phyloP scores from a whole-genome alignment of 2,113 vertebrate species.

The Orcinus orca region DNA sequence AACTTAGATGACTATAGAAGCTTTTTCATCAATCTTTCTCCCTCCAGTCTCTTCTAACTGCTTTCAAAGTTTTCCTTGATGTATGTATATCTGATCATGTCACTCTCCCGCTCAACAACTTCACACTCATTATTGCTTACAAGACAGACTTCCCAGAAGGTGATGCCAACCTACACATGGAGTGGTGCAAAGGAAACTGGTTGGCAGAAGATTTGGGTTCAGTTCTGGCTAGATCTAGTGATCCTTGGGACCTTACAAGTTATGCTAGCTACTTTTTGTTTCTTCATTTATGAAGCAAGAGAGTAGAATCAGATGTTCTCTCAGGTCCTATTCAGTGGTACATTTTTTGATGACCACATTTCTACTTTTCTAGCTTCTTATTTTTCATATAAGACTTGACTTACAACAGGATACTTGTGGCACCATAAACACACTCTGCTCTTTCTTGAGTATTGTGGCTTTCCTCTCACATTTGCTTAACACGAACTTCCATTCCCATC shows the following conservation, averaged over 20 bases:
- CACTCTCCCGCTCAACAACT: neutral
- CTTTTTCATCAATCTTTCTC: neutral
- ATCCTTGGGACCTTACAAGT: neutral
- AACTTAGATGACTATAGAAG: neutral
- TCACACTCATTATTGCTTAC: neutral
- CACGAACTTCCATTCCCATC: neutral
- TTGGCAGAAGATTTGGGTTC: neutral
- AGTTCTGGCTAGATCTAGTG: neutral
- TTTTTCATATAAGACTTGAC: neutral
- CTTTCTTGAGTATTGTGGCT: neutral
- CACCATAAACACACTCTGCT: neutral
- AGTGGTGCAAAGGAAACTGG: neutral
- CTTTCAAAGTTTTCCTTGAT: neutral
- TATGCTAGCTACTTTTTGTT: neutral
- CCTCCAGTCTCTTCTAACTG: neutral
- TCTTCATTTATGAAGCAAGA: neutral
- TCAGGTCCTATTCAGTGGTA: neutral
- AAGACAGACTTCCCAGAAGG: neutral
- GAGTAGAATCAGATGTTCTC: neutral
- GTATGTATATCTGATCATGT: neutral
- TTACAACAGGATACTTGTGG: neutral
- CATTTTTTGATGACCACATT: neutral
- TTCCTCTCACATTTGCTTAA: neutral
- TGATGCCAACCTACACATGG: neutral
- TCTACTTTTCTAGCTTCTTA: neutral